phyloP scores from a whole-genome alignment of 2,113 vertebrate species.

The Egretta garzetta region DNA sequence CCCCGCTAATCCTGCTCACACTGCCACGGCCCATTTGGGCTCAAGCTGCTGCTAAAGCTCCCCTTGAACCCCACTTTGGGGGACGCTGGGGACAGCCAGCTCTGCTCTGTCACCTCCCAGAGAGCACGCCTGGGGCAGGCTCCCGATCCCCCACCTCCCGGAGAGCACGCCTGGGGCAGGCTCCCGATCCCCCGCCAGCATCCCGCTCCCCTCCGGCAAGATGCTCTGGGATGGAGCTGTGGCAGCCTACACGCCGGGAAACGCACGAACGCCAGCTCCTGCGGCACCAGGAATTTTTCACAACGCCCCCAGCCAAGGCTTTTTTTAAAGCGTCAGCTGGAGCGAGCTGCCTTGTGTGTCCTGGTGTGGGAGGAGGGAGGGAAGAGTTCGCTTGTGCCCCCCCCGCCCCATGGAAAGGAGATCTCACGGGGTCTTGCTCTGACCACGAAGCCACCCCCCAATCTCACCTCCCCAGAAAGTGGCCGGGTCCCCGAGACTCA shows the following conservation, averaged over 20 bases:
- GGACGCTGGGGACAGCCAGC: background rate
- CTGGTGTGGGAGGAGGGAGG: background rate
- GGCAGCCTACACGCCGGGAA: background rate
- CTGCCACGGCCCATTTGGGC: fast-evolving
- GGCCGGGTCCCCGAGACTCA: background rate
- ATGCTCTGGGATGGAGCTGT: background rate
- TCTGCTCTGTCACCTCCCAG: background rate
- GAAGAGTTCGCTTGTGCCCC: background rate
- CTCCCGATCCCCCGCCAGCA: background rate
- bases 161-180: background rate
- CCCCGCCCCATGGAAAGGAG: background rate
- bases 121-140: background rate
- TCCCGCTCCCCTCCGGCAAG: background rate
- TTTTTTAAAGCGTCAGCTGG: constrained; percentile 59
- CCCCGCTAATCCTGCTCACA: background rate
- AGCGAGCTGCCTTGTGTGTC: constrained; percentile 8
- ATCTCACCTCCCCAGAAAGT: background rate
- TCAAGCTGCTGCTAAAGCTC: background rate
- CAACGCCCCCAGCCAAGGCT: constrained; percentile 46
- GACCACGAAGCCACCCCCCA: background rate
- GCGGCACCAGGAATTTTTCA: constrained; percentile 31
- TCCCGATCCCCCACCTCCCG: fast-evolving
- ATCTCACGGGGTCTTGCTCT: background rate
- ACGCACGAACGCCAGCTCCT: background rate
- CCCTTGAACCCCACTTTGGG: background rate